Conservation (phyloP, 2,113 vertebrate genomes). For the Silurus asotus region DNA sequence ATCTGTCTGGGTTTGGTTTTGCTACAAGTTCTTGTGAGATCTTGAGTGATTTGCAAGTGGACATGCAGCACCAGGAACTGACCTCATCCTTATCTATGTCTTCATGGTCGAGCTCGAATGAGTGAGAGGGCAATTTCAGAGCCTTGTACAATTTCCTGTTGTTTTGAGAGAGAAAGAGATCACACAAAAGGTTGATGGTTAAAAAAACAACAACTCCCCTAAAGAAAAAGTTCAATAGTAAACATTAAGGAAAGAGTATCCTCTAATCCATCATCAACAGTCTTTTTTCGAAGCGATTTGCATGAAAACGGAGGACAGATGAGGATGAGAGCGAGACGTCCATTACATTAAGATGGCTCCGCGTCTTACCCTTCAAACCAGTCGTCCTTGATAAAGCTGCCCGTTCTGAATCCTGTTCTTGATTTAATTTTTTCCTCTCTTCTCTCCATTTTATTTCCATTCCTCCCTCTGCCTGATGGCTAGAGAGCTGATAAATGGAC, state of each 20-base stretch:
- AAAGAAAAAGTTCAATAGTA: neutral
- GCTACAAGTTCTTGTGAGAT: slow-evolving; percentile 1
- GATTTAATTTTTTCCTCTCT: slow-evolving; percentile 18
- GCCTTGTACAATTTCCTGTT: slow-evolving; percentile 83
- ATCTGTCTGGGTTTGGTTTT: neutral
- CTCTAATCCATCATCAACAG: slow-evolving; percentile 16
- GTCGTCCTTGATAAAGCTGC: neutral
- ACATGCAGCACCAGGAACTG: slow-evolving; percentile 56
- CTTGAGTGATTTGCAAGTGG: neutral
- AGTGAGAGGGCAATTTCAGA: slow-evolving; percentile 93
- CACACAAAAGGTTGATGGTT: slow-evolving; percentile 20
- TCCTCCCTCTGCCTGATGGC: slow-evolving; percentile 8
- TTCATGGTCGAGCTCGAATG: slow-evolving; percentile 97
- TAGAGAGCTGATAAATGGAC: slow-evolving; percentile 27
- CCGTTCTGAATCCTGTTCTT: slow-evolving; percentile 9
- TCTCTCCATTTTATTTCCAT: slow-evolving; percentile 1
- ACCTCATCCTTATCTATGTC: slow-evolving; percentile 98
- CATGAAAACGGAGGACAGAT: neutral
- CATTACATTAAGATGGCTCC: slow-evolving; percentile 31
- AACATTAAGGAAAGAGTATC: neutral
- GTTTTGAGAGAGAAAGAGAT: slow-evolving; percentile 24
- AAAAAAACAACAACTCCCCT: slow-evolving; percentile 23
- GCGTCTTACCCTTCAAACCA: neutral
- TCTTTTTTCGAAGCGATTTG: neutral
- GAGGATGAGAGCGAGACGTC: neutral